phyloP scores from a whole-genome alignment of 2,888 invertebrate species.

The Mimas tiliae region DNA sequence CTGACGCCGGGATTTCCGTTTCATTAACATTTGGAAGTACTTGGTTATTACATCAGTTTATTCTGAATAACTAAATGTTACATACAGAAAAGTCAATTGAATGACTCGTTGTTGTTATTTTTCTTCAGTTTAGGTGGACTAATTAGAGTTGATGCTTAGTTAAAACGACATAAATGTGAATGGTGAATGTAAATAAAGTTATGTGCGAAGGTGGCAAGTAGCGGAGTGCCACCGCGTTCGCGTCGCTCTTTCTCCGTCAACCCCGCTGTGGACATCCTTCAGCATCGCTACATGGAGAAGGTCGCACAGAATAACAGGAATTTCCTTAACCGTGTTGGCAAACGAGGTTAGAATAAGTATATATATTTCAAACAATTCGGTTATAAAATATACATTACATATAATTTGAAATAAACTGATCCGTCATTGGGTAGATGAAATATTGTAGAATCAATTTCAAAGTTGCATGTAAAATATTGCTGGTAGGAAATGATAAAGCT shows the following conservation, averaged over 20 bases:
- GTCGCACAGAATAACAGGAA: conserved; percentile 65
- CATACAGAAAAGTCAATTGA: too few relatives aligned
- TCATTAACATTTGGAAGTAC: conserved; percentile 16
- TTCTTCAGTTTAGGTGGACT: neutral
- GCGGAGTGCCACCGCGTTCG: conserved; percentile 51
- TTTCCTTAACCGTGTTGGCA: conserved; percentile 68
- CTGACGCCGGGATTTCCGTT: conserved; percentile 10
- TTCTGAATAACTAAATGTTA: neutral
- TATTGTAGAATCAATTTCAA: neutral
- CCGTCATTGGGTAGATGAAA: neutral
- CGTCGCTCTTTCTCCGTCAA: conserved; percentile 70
- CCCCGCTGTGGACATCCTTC: conserved; percentile 68
- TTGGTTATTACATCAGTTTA: conserved; percentile 21
- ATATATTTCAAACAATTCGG: neutral
- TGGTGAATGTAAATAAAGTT: conserved; percentile 39
- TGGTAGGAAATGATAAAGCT: neutral
- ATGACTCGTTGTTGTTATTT: too few relatives aligned
- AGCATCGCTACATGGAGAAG: conserved; percentile 59
- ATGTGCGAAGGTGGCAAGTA: conserved; percentile 60
- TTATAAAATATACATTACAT: neutral
- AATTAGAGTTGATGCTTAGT: neutral
- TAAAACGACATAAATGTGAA: neutral
- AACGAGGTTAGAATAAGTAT: conserved; percentile 66
- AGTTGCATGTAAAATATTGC: conserved; percentile 22
- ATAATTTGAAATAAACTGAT: neutral